Conservation (phyloP, 2,113 vertebrate genomes). For the Rousettus leschenaultii region DNA sequence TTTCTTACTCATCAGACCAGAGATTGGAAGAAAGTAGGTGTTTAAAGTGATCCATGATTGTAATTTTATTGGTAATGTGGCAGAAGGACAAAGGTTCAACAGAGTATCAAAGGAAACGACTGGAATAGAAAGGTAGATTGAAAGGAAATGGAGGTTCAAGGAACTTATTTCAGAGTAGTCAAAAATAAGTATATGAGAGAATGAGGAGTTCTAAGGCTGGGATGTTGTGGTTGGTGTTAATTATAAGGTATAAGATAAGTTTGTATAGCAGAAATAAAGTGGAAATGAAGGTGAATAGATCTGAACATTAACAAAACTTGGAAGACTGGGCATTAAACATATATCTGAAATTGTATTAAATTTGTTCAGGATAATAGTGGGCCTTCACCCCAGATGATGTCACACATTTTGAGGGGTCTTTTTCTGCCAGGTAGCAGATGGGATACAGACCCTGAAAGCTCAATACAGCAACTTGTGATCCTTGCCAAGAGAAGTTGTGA, state of each 20-base stretch:
- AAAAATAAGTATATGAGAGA: background rate
- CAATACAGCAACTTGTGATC: background rate
- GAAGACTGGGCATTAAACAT: background rate
- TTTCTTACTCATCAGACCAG: background rate
- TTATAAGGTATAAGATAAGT: background rate
- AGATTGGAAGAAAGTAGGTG: background rate
- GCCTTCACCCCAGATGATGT: background rate
- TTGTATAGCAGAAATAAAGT: background rate
- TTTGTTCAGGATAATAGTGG: background rate
- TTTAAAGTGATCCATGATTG: background rate
- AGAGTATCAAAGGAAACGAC: background rate
- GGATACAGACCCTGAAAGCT: conserved; percentile 41
- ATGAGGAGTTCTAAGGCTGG: background rate
- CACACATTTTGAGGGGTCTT: conserved; percentile 36
- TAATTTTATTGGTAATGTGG: background rate
- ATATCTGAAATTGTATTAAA: background rate
- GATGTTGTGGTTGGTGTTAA: background rate
- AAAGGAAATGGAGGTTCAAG: background rate
- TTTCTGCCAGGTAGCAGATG: conserved; percentile 67
- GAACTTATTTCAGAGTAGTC: background rate
- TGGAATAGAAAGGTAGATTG: background rate
- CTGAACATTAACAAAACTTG: conserved; percentile 1
- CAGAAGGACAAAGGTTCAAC: background rate
- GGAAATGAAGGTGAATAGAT: background rate
- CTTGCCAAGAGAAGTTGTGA: conserved; percentile 9